Conservation (phyloP, 2,888 invertebrate species). For the Hydrotaea diabolus region DNA sequence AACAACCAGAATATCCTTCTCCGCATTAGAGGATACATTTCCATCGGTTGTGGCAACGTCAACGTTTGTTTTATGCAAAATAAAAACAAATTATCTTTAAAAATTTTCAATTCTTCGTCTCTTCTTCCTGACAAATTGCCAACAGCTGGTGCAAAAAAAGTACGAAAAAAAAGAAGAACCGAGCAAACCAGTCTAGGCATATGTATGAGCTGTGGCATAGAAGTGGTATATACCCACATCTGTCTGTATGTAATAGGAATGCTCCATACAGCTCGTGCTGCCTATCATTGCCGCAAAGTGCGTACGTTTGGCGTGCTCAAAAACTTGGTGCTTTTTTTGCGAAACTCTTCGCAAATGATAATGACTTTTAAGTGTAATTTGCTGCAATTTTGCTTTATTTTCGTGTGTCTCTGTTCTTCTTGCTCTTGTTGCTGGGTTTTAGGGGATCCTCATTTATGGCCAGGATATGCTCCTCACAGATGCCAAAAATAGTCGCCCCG, state of each 20-base stretch:
- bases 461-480: not conserved
- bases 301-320: not conserved
- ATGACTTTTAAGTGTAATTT: conserved; percentile 16
- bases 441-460: not conserved
- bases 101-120: not conserved
- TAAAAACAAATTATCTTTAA: conserved; percentile 9
- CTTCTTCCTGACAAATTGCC: conserved; percentile 61
- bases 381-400: conserved; percentile 3
- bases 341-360: conserved; percentile 30
- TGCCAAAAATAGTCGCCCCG: conserved; percentile 4
- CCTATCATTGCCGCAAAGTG: not conserved
- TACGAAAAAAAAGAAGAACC: not conserved
- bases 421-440: not conserved
- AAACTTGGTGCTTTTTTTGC: not conserved
- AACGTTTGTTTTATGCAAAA: conserved; percentile 41
- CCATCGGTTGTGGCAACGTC: too few relatives aligned
- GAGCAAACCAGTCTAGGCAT: too few relatives aligned
- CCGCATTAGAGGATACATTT: too few relatives aligned
- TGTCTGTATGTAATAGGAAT: too few relatives aligned
- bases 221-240: not conserved
- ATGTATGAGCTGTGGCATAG: not conserved
- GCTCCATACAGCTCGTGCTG: not conserved
- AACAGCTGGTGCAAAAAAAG: conserved; percentile 60
- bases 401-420: not conserved
- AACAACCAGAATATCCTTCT: too few relatives aligned